Evolutionary conservation across 2,113 vertebrate genomes (phyloP), one percentile per base, ranked within the genome.

Genomic region (Entelurus aequoreus): DNA sequence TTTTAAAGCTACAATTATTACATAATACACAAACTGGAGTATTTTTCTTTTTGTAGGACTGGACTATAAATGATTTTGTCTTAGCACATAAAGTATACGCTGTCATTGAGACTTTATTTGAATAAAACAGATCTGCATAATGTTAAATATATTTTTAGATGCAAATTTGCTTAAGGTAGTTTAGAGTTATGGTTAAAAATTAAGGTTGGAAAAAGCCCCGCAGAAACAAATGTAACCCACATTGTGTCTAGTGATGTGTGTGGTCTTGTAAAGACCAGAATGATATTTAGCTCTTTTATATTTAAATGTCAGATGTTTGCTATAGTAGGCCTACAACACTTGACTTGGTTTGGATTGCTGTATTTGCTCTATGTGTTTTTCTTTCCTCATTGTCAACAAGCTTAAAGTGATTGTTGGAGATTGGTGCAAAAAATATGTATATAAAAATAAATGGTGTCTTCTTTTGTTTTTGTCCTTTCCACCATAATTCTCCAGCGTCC

Each of bases 231-330:
- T 44, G 55, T 19, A 19, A 57, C 44, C 28, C 28, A 56, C n/a
- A 16, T 40, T 46, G n/a, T 58, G 55, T 58, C 15, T 58, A 38
- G 60, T 53, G 55, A 44, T 48, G 65, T 58, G 51, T 8, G 49
- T 47, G 35, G 3, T 60, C 66, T 79, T 70, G 14, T 59, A 68
- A 78, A 82, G 71, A 54, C 63, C 63, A 67, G 59, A 69, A 79
- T 81, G 76, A 79, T 82, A 84, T 84, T 78, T 74, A 78, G 62
- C 42, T 40, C 76, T 82, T 84, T 78, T 69, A 48, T 35, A 69
- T 84, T 67, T 79, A 81, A 85, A 83, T 84, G 84, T 84, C 84
- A 85, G 54, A 70, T 69, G 69, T 66, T 63, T 55, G 70, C 76
- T 83, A 71, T 78, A 71, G 81, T 74, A 74, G 82, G 76, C 78